Evolutionary conservation across 2,113 vertebrate genomes (phyloP).

Genomic region (Pseudonaja textilis): DNA sequence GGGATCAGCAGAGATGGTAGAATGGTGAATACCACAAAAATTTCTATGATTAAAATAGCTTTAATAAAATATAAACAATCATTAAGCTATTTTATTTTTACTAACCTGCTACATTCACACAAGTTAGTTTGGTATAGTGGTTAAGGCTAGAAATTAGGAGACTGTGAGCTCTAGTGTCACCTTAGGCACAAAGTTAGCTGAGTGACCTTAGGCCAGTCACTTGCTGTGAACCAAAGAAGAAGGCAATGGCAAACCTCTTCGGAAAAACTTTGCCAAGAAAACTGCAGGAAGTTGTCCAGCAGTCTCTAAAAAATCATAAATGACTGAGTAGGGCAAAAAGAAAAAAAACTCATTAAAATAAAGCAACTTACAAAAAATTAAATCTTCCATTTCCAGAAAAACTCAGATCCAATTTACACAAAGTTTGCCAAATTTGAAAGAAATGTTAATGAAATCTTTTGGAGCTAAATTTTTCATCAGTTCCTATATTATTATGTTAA

Average conservation of each 20-base stretch:
- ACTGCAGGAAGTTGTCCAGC: too few species aligned
- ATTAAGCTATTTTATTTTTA: neutral
- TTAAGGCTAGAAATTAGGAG: too few species aligned
- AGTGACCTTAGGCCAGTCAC: too few species aligned
- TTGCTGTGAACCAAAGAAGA: too few species aligned
- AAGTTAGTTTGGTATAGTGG: too few species aligned
- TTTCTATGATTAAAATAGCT: neutral
- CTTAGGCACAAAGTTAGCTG: too few species aligned
- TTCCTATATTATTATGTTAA: neutral
- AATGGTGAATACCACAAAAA: neutral
- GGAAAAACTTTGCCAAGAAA: too few species aligned
- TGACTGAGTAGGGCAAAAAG: too few species aligned
- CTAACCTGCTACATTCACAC: neutral
- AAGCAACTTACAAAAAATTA: neutral
- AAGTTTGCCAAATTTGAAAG: neutral
- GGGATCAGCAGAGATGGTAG: neutral
- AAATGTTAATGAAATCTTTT: neutral
- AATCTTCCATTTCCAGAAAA: neutral
- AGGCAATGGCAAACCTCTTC: too few species aligned
- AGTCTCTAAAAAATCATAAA: too few species aligned
- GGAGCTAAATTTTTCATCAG: neutral
- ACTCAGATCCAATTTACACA: neutral
- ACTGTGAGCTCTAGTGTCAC: too few species aligned
- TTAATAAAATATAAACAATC: neutral
- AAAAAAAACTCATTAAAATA: neutral